Percentiles rank a stretch among this genome's conserved stretches.
phyloP scores from a whole-genome alignment of 2,797 vertebrate genomes.

The Nannoperca obscura region DNA sequence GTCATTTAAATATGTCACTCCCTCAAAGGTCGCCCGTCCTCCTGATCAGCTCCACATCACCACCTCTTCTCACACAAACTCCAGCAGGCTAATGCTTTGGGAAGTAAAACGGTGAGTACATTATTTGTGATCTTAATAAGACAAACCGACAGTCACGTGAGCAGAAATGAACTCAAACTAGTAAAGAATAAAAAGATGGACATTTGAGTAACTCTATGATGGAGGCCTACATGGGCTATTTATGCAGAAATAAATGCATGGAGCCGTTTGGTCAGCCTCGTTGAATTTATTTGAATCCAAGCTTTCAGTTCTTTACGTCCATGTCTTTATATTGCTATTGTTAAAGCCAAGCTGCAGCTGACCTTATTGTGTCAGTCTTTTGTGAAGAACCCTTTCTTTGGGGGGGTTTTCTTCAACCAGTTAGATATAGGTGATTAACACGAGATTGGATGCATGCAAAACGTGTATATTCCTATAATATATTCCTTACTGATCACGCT shows the following conservation, averaged over 20 bases:
- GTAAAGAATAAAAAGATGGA: neutral
- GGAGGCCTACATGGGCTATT: neutral
- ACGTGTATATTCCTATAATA: neutral
- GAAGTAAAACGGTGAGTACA: neutral
- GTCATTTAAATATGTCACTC: neutral
- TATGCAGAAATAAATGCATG: neutral
- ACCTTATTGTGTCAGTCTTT: neutral
- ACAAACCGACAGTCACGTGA: neutral
- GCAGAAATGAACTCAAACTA: neutral
- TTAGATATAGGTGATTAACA: neutral
- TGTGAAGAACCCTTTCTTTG: neutral
- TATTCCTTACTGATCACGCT: neutral
- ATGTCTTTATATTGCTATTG: neutral
- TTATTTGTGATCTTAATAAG: too few species aligned
- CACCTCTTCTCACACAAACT: neutral
- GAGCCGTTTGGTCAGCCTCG: neutral
- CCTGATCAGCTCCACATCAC: neutral
- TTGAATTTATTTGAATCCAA: neutral
- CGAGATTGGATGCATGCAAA: neutral
- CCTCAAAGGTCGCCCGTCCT: conserved; percentile 20
- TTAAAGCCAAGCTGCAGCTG: neutral
- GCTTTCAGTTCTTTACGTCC: neutral
- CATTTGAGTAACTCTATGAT: neutral
- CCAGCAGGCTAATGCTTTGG: neutral
- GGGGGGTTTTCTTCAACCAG: neutral